Evolutionary conservation across 2,888 invertebrate species (phyloP), one percentile per base, ranked within the genome.

Genomic region (Pristionchus exspectatus): DNA sequence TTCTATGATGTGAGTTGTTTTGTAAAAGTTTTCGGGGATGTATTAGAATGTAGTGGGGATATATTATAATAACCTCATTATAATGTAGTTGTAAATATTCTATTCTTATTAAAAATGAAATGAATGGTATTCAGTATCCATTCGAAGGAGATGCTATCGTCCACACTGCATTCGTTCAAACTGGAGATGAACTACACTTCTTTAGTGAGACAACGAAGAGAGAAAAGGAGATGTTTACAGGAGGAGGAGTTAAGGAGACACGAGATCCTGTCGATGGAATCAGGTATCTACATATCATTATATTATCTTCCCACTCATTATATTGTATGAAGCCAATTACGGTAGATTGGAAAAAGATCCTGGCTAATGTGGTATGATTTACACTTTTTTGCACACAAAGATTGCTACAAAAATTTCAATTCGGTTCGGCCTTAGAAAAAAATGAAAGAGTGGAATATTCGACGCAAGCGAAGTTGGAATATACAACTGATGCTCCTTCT

Each of bases 81-180:
- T 30, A 10, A 30, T 30, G 30, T 30, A 12, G 18, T 30, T 69
- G 69, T 18, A 18, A 12, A 74, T 74, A 10, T 18, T 74, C 12
- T 33, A 14, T 74, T 18, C 4, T 18, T 30, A 7, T 74, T 38
- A 38, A 38, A 38, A 38, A 38, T 30, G 4, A 27, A 74, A 18
- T 38, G 12, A 4, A 16, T 33, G 74, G 30, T 18, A 38, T 33
- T 14, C 38, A 74, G 74, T 74, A 74, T 38, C 38, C 33, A 14
- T 33, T 74, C 38, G 74, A 74, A 38, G 74, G 74, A 38, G 74
- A 74, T 38, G 33, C 89, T 27, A 92, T 92, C 59, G 90, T 95
- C 74, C 93, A 96, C 96, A 93, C 96, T 97, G 97, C 97, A 92
- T 97, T 97, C 95, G 96, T 97, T 94, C 97, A 97, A 95, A 97